Base-by-base conservation (phyloP, 2,113 vertebrate species). In the Gymnocephalus cernua region DNA sequence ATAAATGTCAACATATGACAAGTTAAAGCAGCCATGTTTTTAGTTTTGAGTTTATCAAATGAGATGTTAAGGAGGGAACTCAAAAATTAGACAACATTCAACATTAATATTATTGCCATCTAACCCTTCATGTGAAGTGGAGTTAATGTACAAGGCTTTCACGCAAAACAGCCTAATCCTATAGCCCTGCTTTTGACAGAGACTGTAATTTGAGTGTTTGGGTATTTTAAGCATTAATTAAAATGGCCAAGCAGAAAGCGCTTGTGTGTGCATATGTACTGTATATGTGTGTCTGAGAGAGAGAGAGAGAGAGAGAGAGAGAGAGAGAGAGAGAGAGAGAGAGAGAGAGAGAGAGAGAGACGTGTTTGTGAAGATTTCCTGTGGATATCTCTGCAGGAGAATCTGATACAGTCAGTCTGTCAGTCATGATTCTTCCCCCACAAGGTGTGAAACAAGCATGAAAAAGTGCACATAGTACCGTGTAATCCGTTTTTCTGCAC, bases 381-480 rank as follows among this genome's bases (percentile, higher is more conserved):
- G 89, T 58, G 67, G 87, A 77, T 80, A 86, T 79, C 69, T 4
- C 91, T 78, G 77, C 79, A 88, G 85, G 84, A 83, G 70, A 73
- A 88, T 83, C 80, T 84, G 85, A 89, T 89, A 73, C 74, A 77
- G 80, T 45, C 75, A 41, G 10, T 41, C 87, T 91, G 93, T 93
- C 93, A 92, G 63, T 91, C 88, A 92, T 59, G 73, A 87, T 80
- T 87, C 83, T 86, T 82, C 90, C 85, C 82, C 72, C 90, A 88
- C 78, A 87, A 90, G 81, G 83, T 92, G 89, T 90, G 86, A 94
- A 93, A 90, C 77, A 76, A 79, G 79, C 90, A 86, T 67, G 82
- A 74, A 86, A 71, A 88, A 87, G 74, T 86, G 74, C 83, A 88
- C 80, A 71, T 74, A 79, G 70, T 66, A 38, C 76, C 56, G 82